Base-by-base conservation (phyloP, 35 echinoderm and acorn worm species). In the Apostichopus japonicus region DNA sequence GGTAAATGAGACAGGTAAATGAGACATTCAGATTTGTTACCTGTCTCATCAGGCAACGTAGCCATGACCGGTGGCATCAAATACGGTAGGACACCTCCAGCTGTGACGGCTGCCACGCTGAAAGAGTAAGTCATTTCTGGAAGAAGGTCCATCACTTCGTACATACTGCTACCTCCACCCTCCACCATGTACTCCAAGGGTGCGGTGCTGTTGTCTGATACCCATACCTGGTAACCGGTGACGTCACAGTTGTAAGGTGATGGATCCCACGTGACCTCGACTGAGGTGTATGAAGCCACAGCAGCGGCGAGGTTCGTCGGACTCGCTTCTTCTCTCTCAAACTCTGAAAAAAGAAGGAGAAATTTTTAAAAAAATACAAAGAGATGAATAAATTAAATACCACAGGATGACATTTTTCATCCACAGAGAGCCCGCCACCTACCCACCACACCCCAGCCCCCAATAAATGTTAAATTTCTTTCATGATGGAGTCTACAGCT, bases 201-300 rank as follows among this genome's bases (percentile, higher is more conserved):
- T 84, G 24, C 44, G 10, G 54, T 78, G 13, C 71, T 71, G 15
- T 87, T 56, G 19, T 67, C 86, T 19, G 59, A 61, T 59, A 59
- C 92, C 44, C 77, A 61, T 52, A 98, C 81, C 25, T 53, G 24
- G 79, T 98, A 96, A 51, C 95, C 97, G 53, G 62, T 86, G 86
- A 98, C 92, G 23, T 98, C 97, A 90, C 97, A 98, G 92, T 96
- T 94, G 80, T 92, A 94, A 13, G 77, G 11, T 0, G 97, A 96
- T 3, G 95, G 91, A 1, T 16, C 15, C 97, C 97, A 98, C 21
- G 58, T 96, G 10, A 98, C 80, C 17, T 91, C 79, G 4, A 95
- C 83, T 8, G 95, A 92, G 15, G 91, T 90, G 17, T 27, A 87
- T 4, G 90, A 90, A 53, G 83, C 77, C 22, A 77, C 83, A 11